A percentile compares a stretch with the other conserved stretches of the same genome.
phyloP scores from a whole-genome alignment of 2,113 vertebrate genomes.

The Felis catus region F.catus_Fca126_mat1.0 CM031413.1:61597501-61598000 shows the following conservation, averaged over 20 bases:
- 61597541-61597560: too few relatives aligned
- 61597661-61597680: too few relatives aligned
- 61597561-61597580: too few relatives aligned
- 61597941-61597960: neutral
- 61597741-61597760: too few relatives aligned
- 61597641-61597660: too few relatives aligned
- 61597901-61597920: neutral
- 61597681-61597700: too few relatives aligned
- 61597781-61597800: neutral
- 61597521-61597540: neutral
- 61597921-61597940: neutral
- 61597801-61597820: neutral
- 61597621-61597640: too few relatives aligned
- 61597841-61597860: neutral
- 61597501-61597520: neutral
- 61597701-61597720: too few relatives aligned
- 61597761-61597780: too few relatives aligned
- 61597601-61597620: too few relatives aligned
- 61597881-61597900: neutral
- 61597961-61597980: neutral
- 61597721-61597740: too few relatives aligned
- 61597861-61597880: neutral
- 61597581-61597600: too few relatives aligned
- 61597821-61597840: neutral
- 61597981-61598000: neutral